Base-by-base conservation (phyloP, 2,113 vertebrate genomes). In the Cairina moschata region DNA sequence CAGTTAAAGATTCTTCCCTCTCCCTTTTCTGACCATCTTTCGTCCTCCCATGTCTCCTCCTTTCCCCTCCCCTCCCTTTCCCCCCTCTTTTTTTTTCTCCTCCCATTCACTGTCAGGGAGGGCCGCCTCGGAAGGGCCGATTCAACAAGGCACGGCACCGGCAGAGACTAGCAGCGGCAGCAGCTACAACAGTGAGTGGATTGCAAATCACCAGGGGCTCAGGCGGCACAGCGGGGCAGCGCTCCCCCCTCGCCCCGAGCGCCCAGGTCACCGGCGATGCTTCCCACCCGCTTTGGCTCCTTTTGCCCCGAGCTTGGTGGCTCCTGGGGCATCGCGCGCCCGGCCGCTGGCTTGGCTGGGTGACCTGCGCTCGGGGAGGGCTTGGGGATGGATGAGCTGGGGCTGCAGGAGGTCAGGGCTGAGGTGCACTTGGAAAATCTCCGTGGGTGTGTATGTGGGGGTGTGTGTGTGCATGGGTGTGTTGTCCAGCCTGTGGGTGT, bases 111-210 rank as follows among this genome's bases (percentile, higher is more conserved):
- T 96, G 96, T 97, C 96, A 97, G 97, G 97, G 96, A 97, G 97
- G 96, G 96, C 96, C 94, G 90, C 96, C 96, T 97, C 97, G 88
- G 97, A 96, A 96, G 96, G 97, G 96, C 94, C 91, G 91, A 93
- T 96, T 83, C 96, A 88, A 77, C 96, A 95, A 96, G 96, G 96
- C 96, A 96, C 95, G 62, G 95, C 97, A 95, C 91, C 93, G 96
- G 94, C 95, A 96, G 97, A 97, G 97, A 95, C 96, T 97, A 91
- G 95, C 97, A 91, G 97, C 96, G 96, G 96, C 95, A 93, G 97
- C 97, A 97, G 96, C 97, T 97, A 96, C 96, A 97, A 97, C 97
- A 97, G 97, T 97, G 97, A 97, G 97, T 97, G 96, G 96, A 96
- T 73, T 95, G 96, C 95, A 96, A 94, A 91, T 95, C 95, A 93